Base-by-base conservation (phyloP, 2,888 invertebrate species). In the Rhamnusium bicolor region DNA sequence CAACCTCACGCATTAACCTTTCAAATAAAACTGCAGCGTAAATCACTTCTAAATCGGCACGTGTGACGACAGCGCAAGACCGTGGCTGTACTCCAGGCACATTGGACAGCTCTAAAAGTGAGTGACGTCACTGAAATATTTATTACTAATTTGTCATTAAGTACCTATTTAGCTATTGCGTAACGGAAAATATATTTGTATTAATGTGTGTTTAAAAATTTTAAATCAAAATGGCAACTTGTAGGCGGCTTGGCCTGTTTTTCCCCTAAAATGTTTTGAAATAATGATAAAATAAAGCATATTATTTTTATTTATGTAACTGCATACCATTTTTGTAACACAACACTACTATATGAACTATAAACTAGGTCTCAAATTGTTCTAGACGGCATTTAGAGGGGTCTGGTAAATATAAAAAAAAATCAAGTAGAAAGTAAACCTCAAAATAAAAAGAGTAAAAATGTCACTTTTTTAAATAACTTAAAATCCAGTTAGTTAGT, bases 281-380 rank as follows among this genome's bases (percentile, higher is more conserved):
- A 49, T 49, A 49, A n/a, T n/a, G n/a, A n/a, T n/a, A n/a, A n/a
- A n/a, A n/a, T n/a, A n/a, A n/a, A n/a, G n/a, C n/a, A n/a, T 24
- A 6, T 24, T 49, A 16, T 49, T 16, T 49, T 49, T 49, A 49
- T 49, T 49, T 49, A 16, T 14, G 49, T 49, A 49, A 49, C 14
- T 49, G 14, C n/a, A 49, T 49, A 49, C 1, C 14, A n/a, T 16
- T 16, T 16, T 16, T 16, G 5, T 49, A 16, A 49, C 16, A 49
- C n/a, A 49, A 49, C 49, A 49, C 14, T 49, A 49, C 49, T 14
- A 49, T 49, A 49, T 49, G n/a, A n/a, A 49, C 18, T 49, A 49
- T 49, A 49, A 14, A 49, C n/a, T 4, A 5, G n/a, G 16, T n/a
- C 16, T 16, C 16, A 49, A 16, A 49, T 49, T 8, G 16, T 49